phyloP scores from a whole-genome alignment of 2,797 vertebrate species.

The Sternotherus odoratus region DNA sequence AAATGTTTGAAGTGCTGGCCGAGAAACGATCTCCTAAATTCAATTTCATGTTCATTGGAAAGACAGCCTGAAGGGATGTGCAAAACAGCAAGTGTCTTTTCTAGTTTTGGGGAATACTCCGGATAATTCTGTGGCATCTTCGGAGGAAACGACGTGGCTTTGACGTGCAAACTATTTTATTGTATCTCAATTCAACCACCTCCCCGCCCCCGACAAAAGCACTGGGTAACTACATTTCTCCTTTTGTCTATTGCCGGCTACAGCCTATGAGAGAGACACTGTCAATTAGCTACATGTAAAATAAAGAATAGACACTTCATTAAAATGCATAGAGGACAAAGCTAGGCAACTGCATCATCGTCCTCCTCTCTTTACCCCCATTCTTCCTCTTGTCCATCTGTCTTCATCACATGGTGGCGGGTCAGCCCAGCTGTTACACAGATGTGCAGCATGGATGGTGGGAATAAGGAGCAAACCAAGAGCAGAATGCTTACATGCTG shows the following conservation, averaged over 20 bases:
- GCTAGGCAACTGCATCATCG: neutral
- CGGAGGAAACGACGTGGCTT: neutral
- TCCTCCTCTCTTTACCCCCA: neutral
- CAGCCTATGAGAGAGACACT: neutral
- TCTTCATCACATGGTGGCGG: neutral
- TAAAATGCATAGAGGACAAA: constrained; percentile 34
- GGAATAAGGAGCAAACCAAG: neutral
- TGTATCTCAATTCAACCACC: neutral
- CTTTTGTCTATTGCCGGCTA: neutral
- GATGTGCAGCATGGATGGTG: neutral
- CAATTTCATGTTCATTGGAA: neutral
- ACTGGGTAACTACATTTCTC: neutral
- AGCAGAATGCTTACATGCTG: neutral
- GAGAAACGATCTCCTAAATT: neutral
- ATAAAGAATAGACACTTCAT: constrained; percentile 37
- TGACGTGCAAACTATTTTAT: neutral
- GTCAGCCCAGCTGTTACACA: neutral
- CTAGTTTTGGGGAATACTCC: neutral
- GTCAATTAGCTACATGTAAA: constrained; percentile 1
- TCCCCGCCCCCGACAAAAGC: neutral
- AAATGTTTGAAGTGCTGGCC: neutral
- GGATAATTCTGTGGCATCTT: neutral
- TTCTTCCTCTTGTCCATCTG: constrained; percentile 3
- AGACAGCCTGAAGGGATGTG: accelerated
- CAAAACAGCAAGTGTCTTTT: accelerated